Evolutionary conservation across 2,888 invertebrate species (phyloP).

Genomic region (Macrosiphum euphorbiae): DNA sequence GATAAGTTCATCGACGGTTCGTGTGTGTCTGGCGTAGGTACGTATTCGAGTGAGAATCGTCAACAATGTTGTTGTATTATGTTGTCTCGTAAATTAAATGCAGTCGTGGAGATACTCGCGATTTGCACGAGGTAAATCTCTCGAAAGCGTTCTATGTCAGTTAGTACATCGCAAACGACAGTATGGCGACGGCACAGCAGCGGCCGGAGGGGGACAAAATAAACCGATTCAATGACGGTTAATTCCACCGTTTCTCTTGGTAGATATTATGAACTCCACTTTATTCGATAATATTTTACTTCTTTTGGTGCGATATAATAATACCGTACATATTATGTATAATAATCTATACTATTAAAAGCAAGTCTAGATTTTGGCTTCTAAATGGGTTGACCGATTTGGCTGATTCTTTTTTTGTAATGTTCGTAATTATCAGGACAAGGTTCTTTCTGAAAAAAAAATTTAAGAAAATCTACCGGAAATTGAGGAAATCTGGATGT

Average conservation of each 20-base stretch:
- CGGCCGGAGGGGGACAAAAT: neutral
- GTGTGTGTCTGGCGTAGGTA: neutral
- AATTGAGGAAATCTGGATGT: no score
- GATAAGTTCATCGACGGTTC: neutral
- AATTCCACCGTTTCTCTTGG: neutral
- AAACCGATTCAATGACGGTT: neutral
- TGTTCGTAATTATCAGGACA: no score
- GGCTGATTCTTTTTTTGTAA: no score
- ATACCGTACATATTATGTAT: neutral
- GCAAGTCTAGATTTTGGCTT: no score
- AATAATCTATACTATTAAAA: no score
- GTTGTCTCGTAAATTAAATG: neutral
- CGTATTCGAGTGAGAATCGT: neutral
- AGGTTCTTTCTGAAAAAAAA: no score
- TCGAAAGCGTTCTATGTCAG: neutral
- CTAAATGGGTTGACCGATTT: no score
- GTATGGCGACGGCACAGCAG: neutral
- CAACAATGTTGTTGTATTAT: neutral
- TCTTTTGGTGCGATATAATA: neutral
- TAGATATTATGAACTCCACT: neutral
- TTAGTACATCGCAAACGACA: neutral
- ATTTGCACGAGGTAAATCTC: neutral
- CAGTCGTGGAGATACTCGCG: neutral
- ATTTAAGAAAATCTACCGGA: no score
- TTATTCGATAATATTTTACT: neutral